phyloP scores from a whole-genome alignment of 2,113 vertebrate species.

The Pandion haliaetus region DNA sequence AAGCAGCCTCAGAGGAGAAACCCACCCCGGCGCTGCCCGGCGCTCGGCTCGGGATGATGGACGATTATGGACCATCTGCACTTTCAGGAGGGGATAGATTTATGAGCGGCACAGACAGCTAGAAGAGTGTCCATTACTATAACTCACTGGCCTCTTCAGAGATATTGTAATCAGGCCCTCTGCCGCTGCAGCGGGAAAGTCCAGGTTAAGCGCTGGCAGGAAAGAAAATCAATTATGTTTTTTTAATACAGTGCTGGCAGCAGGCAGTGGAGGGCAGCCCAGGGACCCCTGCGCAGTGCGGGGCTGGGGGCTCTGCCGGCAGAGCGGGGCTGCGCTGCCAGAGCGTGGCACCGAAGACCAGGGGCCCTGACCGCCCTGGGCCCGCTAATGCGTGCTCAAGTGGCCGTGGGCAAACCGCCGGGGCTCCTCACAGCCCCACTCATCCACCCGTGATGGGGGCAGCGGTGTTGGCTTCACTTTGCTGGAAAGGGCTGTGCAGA shows the following conservation, averaged over 20 bases:
- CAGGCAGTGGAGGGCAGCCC: background rate
- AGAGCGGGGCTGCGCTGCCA: rapidly evolving
- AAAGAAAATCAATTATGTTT: conserved; percentile 42
- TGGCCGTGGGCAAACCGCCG: rapidly evolving
- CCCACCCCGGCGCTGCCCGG: conserved; percentile 72
- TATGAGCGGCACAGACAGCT: conserved; percentile 78
- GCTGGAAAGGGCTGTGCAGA: background rate
- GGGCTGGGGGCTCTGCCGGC: background rate
- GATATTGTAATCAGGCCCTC: conserved; percentile 57
- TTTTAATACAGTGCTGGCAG: background rate
- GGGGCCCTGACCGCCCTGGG: rapidly evolving
- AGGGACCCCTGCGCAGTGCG: rapidly evolving
- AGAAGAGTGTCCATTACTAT: conserved; percentile 81
- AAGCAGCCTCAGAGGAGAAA: conserved; percentile 66
- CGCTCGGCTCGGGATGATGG: conserved; percentile 75
- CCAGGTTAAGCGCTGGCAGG: conserved; percentile 36
- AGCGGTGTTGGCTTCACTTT: background rate
- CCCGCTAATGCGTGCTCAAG: background rate
- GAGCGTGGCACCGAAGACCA: rapidly evolving
- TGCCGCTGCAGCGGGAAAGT: background rate
- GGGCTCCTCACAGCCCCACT: background rate
- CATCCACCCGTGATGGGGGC: no score
- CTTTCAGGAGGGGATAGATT: conserved; percentile 81
- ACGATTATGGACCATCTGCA: conserved; percentile 87
- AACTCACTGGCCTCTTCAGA: conserved; percentile 79